Evolutionary conservation across 30 jellyfish, hydroid and myxozoan genomes (phyloP).

Genomic region (Cassiopea xamachana): DNA sequence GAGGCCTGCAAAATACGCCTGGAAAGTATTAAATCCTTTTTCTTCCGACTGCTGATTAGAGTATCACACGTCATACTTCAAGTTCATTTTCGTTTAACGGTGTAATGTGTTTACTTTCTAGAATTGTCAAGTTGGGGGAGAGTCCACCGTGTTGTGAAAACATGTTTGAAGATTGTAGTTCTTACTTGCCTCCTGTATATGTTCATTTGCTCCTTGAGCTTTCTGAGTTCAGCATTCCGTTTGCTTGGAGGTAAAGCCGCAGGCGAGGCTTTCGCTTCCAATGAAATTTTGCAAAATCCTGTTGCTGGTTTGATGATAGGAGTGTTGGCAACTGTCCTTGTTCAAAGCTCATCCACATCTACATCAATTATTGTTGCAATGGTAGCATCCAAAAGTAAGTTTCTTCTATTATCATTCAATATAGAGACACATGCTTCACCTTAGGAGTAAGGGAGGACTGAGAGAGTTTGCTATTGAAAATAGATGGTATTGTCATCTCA

Average conservation of each 20-base stretch:
- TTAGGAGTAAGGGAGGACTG: no score
- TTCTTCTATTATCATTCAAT: background rate
- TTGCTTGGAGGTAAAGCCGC: slow-evolving; percentile 98
- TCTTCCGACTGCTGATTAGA: no score
- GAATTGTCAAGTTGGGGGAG: slow-evolving; percentile 63
- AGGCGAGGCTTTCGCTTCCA: slow-evolving; percentile 92
- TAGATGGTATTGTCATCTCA: no score
- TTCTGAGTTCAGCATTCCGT: slow-evolving; percentile 94
- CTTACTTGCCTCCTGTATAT: slow-evolving; percentile 74
- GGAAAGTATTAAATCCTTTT: no score
- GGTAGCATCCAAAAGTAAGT: slow-evolving; percentile 95
- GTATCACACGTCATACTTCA: no score
- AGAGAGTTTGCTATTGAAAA: no score
- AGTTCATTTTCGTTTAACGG: no score
- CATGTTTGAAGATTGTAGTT: slow-evolving; percentile 45
- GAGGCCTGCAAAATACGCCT: no score
- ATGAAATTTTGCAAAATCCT: slow-evolving; percentile 78
- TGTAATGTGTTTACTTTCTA: slow-evolving; percentile 4
- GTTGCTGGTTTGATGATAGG: slow-evolving; percentile 97
- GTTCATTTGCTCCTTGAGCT: slow-evolving; percentile 93
- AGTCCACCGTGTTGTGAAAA: slow-evolving; percentile 52
- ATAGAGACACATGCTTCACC: no score
- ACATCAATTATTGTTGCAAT: slow-evolving; percentile 95
- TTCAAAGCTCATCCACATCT: slow-evolving; percentile 95
- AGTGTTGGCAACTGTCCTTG: slow-evolving; percentile 91